Evolutionary conservation across 2,113 vertebrate genomes (phyloP), one percentile per base, ranked within the genome.

Genomic region (Charina bottae): DNA sequence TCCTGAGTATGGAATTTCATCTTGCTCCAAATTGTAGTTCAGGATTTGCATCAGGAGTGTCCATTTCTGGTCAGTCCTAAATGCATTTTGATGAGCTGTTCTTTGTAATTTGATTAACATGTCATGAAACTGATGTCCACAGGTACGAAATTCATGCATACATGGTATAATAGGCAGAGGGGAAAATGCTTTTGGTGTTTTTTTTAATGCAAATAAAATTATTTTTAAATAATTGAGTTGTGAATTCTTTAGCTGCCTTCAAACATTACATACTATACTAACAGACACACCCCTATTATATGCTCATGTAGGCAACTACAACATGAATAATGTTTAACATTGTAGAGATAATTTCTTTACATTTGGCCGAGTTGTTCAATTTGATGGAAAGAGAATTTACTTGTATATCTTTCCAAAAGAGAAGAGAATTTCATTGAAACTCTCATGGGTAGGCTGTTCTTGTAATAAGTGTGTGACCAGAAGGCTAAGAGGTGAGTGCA

Each of bases 91-190:
- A 90, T 56, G 90, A 94, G n/a, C 17, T 93, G 72, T 89, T 95
- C 83, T 64, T 55, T 91, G 92, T 94, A 93, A 84, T 94, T 95
- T 93, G 88, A 91, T 95, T 94, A 94, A n/a, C 10, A 23, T 83
- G 33, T 68, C 58, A 84, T 84, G 72, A 89, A 93, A 90, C 88
- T 87, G 53, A 24, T 54, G 49, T 92, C 78, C 23, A 78, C 72
- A 91, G 37, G 68, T 24, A 94, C 56, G 72, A 86, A 93, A 68
- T n/a, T 5, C 53, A 56, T 2, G 88, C 62, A 37, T 28, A 6
- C 42, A 24, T 0, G 0, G 88, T 85, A 56, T 21, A 37, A 54
- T 62, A 28, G 42, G 68, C 60, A 68, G 28, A 78, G 85, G 78
- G 37, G 33, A 54, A 90, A 72, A 11, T 64, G 72, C 85, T 1